Evolutionary conservation across 2,113 vertebrate genomes (phyloP).

Genomic region (Chitala chitala): DNA sequence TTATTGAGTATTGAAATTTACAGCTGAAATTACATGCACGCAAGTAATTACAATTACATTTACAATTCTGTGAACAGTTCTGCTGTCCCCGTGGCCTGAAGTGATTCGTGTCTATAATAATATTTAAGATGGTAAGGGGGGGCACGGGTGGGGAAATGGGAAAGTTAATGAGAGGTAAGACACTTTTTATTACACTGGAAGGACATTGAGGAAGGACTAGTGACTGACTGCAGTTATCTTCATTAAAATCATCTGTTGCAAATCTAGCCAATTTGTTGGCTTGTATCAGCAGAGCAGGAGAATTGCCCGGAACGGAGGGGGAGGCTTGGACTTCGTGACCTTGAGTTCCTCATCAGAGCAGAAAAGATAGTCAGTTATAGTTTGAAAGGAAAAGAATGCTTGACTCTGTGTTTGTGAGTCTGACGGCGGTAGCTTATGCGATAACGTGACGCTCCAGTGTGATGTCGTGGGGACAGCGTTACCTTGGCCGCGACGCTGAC

Average conservation of each 20-base stretch:
- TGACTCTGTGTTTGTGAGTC: too few relatives aligned
- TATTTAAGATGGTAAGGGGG: background rate
- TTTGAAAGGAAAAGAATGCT: too few relatives aligned
- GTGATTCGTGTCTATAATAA: background rate
- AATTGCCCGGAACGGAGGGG: background rate
- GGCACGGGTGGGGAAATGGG: background rate
- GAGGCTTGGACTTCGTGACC: too few relatives aligned
- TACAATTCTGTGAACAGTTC: background rate
- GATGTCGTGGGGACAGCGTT: too few relatives aligned
- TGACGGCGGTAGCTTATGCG: too few relatives aligned
- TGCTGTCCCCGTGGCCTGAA: background rate
- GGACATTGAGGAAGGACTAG: constrained; percentile 6
- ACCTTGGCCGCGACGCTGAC: too few relatives aligned
- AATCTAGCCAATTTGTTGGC: background rate
- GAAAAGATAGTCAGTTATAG: too few relatives aligned
- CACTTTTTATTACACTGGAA: background rate
- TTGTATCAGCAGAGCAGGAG: background rate
- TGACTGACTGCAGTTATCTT: background rate
- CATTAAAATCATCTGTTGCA: background rate
- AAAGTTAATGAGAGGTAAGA: background rate
- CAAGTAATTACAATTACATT: too few relatives aligned
- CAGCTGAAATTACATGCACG: too few relatives aligned
- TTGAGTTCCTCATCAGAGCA: too few relatives aligned
- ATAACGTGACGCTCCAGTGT: too few relatives aligned
- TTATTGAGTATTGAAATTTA: too few relatives aligned